These are phyloP conservation scores for Megalurothrips usitatus DNA, from an alignment of 2,888 invertebrate genomes.

Conservation along the genomic window DNA sequence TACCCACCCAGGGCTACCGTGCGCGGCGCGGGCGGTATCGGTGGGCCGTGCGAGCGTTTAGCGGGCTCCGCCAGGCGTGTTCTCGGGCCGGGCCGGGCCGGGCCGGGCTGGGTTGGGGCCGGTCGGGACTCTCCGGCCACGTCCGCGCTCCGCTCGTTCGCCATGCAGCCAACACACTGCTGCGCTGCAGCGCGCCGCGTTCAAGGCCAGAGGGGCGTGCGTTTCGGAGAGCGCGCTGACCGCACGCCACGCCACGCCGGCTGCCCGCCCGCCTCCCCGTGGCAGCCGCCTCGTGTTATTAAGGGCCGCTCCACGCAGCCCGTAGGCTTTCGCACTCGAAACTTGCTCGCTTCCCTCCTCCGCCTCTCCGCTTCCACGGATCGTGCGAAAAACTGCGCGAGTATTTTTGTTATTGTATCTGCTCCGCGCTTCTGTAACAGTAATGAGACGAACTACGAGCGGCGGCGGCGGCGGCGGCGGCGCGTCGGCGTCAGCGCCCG, in stretches of 20 bases:
- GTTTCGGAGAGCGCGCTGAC: conserved; percentile 21
- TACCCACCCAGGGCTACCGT: no score
- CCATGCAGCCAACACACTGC: neutral
- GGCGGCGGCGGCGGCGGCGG: neutral
- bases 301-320: neutral
- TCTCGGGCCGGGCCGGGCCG: neutral
- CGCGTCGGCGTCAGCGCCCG: neutral
- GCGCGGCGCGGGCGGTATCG: neutral
- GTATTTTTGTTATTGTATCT: neutral
- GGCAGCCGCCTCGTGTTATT: neutral
- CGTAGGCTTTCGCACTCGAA: neutral
- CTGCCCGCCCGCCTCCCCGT: neutral
- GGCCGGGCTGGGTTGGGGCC: neutral
- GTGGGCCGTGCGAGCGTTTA: conserved; percentile 2
- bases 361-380: neutral
- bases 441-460: neutral
- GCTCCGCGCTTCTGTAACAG: neutral
- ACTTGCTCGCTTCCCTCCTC: neutral
- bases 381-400: neutral
- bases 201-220: conserved; percentile 23
- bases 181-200: neutral
- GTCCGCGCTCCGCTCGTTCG: neutral
- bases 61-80: neutral
- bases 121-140: neutral
- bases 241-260: neutral